Evolutionary conservation across 1,140 invertebrate species (phyloP), one percentile per base, ranked within the genome.

Genomic region (Trichoplusia ni): DNA sequence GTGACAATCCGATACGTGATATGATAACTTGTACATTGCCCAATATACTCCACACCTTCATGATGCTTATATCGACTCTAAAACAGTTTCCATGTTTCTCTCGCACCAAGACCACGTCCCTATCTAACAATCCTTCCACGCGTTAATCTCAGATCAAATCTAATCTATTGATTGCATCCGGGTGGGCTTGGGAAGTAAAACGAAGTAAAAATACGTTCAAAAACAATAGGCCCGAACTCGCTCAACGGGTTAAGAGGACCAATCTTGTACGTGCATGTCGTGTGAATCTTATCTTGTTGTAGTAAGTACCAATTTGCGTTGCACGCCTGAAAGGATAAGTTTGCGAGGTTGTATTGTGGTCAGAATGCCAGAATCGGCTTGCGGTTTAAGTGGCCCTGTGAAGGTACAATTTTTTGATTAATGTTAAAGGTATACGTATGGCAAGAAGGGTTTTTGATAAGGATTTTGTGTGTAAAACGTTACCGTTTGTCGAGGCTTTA

Each of bases 151-250:
- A 42, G 54, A 58, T 58, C 38, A 58, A 42, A 58, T 58, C 54
- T 58, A 58, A 58, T 58, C 54, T 58, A 58, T 58, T 44, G 54
- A 58, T 58, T 58, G 54, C n/a, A 58, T 58, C 54, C 54, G 54
- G 54, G 54, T 58, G 54, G 54, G 37, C 54, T 40, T n/a, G 38
- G 54, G 38, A 58, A 31, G 23, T 29, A 58, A 58, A 56, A 40
- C n/a, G 23, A 42, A 42, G 38, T 42, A 58, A 58, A 56, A 58
- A 58, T 31, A 7, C 25, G 27, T 58, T 58, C 54, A n/a, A 58
- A 58, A 58, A 58, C 54, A 58, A 58, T 58, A 29, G n/a, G 54
- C 54, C 38, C 38, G 21, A 58, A 58, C 54, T 58, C 25, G 38
- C 38, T 58, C 37, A 31, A 58, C 54, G 54, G 38, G 54, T 58